Evolutionary conservation across 2,113 vertebrate species (phyloP).

Genomic region (Oryzias curvinotus): DNA sequence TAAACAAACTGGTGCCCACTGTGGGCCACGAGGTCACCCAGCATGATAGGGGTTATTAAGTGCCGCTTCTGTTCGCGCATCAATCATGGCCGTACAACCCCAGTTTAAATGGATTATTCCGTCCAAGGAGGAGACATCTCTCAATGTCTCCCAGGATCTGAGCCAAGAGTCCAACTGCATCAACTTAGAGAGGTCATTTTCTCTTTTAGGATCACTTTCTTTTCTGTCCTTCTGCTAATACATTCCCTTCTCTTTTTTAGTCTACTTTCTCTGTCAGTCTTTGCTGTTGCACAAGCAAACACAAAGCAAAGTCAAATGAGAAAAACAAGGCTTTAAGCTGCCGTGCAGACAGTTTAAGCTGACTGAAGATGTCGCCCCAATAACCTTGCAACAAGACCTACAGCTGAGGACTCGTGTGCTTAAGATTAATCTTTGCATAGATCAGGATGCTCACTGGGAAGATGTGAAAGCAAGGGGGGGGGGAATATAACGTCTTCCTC

Average conservation of each 20-base stretch:
- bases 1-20: conserved; percentile 83
- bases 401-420: conserved; percentile 34
- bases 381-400: conserved; percentile 46
- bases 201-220: conserved; percentile 32
- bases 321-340: conserved; percentile 31
- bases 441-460: conserved; percentile 5
- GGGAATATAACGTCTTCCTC: conserved; percentile 28
- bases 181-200: conserved; percentile 59
- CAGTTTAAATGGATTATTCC: conserved; percentile 72
- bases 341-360: conserved; percentile 24
- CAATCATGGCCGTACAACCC: conserved; percentile 65
- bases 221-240: conserved; percentile 20
- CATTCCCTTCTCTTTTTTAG: conserved; percentile 13
- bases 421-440: conserved; percentile 40
- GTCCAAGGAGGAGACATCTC: conserved; percentile 61
- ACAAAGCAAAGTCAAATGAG: conserved; percentile 21
- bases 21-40: conserved; percentile 58
- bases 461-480: conserved; percentile 42
- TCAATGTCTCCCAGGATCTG: conserved; percentile 68
- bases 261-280: conserved; percentile 4
- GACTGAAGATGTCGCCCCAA: conserved; percentile 16
- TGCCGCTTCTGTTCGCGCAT: conserved; percentile 65
- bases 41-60: conserved; percentile 79
- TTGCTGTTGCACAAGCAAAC: conserved; percentile 6
- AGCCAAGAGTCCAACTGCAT: conserved; percentile 55